A percentile compares a stretch with the other conserved stretches of the same genome.
phyloP scores from a whole-genome alignment of 2,113 vertebrate species.

The Illadopsis cleaveri region DNA sequence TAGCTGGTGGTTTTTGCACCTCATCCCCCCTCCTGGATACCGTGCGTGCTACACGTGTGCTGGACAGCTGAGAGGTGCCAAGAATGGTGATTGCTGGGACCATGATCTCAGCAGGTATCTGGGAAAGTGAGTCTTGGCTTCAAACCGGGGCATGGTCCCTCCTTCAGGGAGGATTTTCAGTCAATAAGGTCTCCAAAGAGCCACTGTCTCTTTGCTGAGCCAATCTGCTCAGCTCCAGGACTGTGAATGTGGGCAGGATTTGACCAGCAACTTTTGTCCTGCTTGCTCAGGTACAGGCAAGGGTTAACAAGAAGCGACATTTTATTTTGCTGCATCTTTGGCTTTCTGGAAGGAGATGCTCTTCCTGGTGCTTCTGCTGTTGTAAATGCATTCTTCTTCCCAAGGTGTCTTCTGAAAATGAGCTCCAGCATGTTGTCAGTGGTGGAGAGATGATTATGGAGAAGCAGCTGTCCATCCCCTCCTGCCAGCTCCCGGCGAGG shows the following conservation, averaged over 20 bases:
- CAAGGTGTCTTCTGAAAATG: conserved; percentile 54
- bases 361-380: conserved; percentile 11
- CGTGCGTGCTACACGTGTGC: not conserved
- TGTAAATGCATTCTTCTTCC: conserved; percentile 55
- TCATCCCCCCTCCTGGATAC: not conserved
- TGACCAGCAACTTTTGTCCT: not conserved
- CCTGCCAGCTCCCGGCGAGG: conserved; percentile 40
- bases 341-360: conserved; percentile 34
- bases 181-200: not conserved
- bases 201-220: not conserved
- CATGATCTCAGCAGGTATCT: not conserved
- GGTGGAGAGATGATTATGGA: conserved; percentile 59
- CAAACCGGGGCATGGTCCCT: not conserved
- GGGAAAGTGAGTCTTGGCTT: not conserved
- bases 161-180: not conserved
- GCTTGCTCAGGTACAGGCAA: not conserved
- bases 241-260: not conserved
- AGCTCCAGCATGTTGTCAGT: conserved; percentile 25
- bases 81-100: not conserved
- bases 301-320: conserved; percentile 23
- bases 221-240: not conserved
- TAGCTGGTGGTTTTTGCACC: not conserved
- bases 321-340: conserved; percentile 29
- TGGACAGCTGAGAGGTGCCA: not conserved
- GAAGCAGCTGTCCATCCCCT: conserved; percentile 59